A percentile compares a stretch with the other conserved stretches of the same genome.
phyloP scores from a whole-genome alignment of 1,140 invertebrate genomes.

The Drosophila sp. region DNA sequence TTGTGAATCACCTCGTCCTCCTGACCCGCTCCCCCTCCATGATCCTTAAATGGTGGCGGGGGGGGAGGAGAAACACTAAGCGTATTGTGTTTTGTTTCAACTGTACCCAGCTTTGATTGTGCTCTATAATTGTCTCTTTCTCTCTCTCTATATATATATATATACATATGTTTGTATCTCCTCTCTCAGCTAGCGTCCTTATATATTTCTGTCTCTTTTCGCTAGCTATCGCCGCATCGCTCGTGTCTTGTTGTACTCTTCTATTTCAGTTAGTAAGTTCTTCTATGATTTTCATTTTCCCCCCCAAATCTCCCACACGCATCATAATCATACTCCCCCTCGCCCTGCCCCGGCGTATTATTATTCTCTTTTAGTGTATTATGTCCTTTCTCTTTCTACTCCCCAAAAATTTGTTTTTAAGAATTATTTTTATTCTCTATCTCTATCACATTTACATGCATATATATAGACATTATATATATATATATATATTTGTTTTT shows the following conservation, averaged over 20 bases:
- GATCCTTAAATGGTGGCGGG: no score
- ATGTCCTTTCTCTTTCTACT: background rate
- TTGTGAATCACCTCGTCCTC: constrained; percentile 54
- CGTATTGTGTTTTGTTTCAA: constrained; percentile 40
- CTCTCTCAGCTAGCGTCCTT: constrained; percentile 22
- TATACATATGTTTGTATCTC: background rate
- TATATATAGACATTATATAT: constrained; percentile 23
- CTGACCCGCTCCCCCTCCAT: no score
- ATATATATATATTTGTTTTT: constrained; percentile 25
- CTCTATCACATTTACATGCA: background rate
- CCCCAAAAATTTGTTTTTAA: constrained; percentile 18
- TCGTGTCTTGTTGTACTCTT: constrained; percentile 33
- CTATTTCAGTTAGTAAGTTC: constrained; percentile 46
- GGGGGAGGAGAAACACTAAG: background rate
- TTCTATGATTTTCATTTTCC: constrained; percentile 14
- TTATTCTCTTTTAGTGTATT: background rate
- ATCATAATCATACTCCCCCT: background rate
- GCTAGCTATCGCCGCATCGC: constrained; percentile 36
- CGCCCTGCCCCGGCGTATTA: background rate
- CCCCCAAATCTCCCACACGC: background rate
- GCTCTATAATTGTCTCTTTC: background rate
- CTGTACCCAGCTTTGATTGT: constrained; percentile 28
- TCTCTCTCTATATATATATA: background rate
- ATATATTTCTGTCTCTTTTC: constrained; percentile 30
- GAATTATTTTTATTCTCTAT: constrained; percentile 4